Base-by-base conservation (phyloP, 2,113 vertebrate species). In the Donacobius atricapilla region DNA sequence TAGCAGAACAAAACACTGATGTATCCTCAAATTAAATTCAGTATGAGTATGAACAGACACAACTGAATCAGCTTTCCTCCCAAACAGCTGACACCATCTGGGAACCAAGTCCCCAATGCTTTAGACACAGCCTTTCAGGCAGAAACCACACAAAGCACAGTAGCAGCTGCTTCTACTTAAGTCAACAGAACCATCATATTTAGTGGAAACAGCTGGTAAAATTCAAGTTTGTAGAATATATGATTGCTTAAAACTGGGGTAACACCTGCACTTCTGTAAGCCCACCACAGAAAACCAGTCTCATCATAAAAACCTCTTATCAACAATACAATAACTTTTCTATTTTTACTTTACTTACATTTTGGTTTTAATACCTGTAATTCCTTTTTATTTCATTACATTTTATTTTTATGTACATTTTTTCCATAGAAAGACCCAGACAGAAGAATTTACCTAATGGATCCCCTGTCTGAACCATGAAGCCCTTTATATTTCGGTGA, bases 401-500 rank as follows among this genome's bases (percentile, higher is more conserved):
- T 72, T 65, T 68, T 44, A 60, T 71, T 73, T 78, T 71, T 45
- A 79, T 45, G 33, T 47, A 80, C 13, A 50, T 73, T 90, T 86
- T 92, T 86, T 70, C 64, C 72, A 64, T 1, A 72, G 68, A 72
- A 51, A 90, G 10, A 79, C 31, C 16, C 6, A 20, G 70, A 76
- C 50, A 58, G 42, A 94, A 84, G 44, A 65, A 83, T 71, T 98
- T 98, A 99, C 99, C 99, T 98, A 99, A 98, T 6, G 99, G 99
- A 97, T 99, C 99, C 88, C 99, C 99, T 2, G 99, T 99, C 97
- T 99, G 99, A 72, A 99, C 99, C 99, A 99, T 99, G 97, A 99
- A 99, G 64, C 99, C 99, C 96, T 99, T 99, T 96, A 99, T 99
- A 90, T 99, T 99, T 85, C 99, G 98, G 94, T 99, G 99, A 97